phyloP scores from a whole-genome alignment of 2,113 vertebrate species.

The Ibidorhyncha struthersii region DNA sequence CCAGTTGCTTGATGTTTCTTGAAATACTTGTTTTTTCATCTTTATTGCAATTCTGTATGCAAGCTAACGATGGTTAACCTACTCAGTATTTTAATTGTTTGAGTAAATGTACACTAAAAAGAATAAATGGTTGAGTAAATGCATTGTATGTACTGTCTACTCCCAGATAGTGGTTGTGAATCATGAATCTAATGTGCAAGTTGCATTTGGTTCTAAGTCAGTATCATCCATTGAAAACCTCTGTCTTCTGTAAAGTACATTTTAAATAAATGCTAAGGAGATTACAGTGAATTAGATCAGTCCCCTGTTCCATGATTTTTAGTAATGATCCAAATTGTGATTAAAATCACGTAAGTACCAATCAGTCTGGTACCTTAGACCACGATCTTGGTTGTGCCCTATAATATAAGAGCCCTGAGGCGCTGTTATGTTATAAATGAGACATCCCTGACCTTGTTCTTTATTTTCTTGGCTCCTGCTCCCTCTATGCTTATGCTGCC shows the following conservation, averaged over 20 bases:
- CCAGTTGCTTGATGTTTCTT: neutral
- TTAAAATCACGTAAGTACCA: neutral
- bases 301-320: neutral
- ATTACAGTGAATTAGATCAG: neutral
- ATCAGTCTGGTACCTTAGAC: neutral
- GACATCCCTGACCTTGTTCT: neutral
- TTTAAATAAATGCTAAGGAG: neutral
- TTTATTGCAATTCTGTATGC: neutral
- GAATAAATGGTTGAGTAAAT: neutral
- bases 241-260: neutral
- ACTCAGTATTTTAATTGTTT: neutral
- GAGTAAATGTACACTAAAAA: too few relatives aligned
- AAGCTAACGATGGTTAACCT: neutral
- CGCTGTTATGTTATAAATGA: accelerated
- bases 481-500: neutral
- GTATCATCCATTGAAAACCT: neutral
- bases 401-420: accelerated
- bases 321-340: neutral
- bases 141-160: accelerated
- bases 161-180: neutral
- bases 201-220: neutral
- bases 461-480: neutral
- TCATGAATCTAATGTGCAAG: accelerated
- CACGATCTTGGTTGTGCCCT: too few relatives aligned
- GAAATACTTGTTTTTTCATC: neutral